Evolutionary conservation across 2,113 vertebrate species (phyloP).

Genomic region (Bostrychus sinensis): DNA sequence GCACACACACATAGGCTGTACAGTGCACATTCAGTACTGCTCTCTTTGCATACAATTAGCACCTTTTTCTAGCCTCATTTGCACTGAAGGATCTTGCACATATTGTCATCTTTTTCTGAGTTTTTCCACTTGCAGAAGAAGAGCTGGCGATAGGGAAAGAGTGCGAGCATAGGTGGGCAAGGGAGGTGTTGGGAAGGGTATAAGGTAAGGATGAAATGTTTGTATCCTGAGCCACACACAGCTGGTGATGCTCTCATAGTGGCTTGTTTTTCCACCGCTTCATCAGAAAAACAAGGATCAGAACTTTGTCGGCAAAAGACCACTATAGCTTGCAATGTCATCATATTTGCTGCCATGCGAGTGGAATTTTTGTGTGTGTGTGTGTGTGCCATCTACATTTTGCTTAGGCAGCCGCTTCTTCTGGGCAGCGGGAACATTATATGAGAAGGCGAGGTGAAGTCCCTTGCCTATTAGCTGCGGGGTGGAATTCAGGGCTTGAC

Average conservation of each 20-base stretch:
- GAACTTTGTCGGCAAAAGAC: conserved; percentile 76
- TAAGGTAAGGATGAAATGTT: conserved; percentile 5
- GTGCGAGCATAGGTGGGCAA: not conserved
- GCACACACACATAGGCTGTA: conserved; percentile 9
- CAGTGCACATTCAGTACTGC: conserved; percentile 12
- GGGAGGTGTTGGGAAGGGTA: not conserved
- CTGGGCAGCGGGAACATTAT: conserved; percentile 64
- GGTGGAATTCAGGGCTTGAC: conserved; percentile 38
- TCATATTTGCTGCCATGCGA: conserved; percentile 78
- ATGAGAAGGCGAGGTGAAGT: conserved; percentile 56
- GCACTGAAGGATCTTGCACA: conserved; percentile 20
- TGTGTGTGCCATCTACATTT: conserved; percentile 75
- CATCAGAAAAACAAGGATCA: conserved; percentile 75
- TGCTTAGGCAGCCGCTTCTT: conserved; percentile 68
- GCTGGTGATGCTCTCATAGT: conserved; percentile 52
- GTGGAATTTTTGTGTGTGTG: conserved; percentile 63
- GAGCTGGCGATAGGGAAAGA: conserved; percentile 9
- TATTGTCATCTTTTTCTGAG: conserved; percentile 35
- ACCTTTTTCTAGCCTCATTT: conserved; percentile 40
- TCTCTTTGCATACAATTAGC: conserved; percentile 51
- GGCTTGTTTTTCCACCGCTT: conserved; percentile 68
- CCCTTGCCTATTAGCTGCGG: conserved; percentile 62
- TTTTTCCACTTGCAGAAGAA: not conserved
- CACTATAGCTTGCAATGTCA: conserved; percentile 71
- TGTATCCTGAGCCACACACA: conserved; percentile 45